Base-by-base conservation (phyloP, 2,888 invertebrate genomes). In the Allygus modestus region DNA sequence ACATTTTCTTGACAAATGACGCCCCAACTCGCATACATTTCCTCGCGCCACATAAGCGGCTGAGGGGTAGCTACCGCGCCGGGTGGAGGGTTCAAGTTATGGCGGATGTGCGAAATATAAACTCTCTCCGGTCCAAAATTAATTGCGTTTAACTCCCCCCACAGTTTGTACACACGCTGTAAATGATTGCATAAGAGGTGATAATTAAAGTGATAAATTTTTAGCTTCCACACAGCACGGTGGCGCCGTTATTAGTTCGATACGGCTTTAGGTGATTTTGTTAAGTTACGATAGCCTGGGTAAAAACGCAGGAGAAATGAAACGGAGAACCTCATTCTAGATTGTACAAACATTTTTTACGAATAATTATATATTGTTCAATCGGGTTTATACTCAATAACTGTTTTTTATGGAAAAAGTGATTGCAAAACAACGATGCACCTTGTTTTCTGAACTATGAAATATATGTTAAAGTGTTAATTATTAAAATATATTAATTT, bases 161-260 rank as follows among this genome's bases (percentile, higher is more conserved):
- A 65, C 51, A 73, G 46, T 83, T 82, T 82, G 73, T 73, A 73
- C 73, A 83, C 83, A 54, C 69, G 51, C 71, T 46, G 71, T 83
- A 73, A 73, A 83, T 83, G 73, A 82, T 33, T 73, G 73, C 83
- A 33, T 83, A 73, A 43, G 46, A 83, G 83, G 83, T 83, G 82
- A 69, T 82, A 82, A 82, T 82, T 82, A 82, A 82, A 82, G 73
- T 73, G 41, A 73, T 73, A 73, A 73, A 73, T 73, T 73, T 73
- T 73, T 73, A 43, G 73, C 43, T n/a, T 41, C n/a, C 73, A 41
- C 73, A 41, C 23, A 23, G 28, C 41, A 2, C n/a, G 20, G 23
- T 11, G 73, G 23, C 31, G 41, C 37, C 73, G 73, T 17, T 73
- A 43, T 73, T 73, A 71, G 31, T 73, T 71, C 73, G 41, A 43